Base-by-base conservation (phyloP, 1,140 invertebrate genomes). In the Lamellibrachia luymesi region DNA sequence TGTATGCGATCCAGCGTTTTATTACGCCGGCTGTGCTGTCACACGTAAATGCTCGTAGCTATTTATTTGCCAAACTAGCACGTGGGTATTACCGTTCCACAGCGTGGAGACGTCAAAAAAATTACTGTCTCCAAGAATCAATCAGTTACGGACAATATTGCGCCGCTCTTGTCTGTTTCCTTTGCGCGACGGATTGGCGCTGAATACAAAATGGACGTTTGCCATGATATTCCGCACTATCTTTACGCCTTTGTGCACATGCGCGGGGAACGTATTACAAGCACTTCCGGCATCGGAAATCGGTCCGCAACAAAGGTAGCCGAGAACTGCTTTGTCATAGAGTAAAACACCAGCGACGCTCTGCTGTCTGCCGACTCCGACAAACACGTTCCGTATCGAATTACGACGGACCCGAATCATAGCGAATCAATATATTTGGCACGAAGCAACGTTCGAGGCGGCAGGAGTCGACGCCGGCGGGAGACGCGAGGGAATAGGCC, bases 371-470 rank as follows among this genome's bases (percentile, higher is more conserved):
- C 4, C 64, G 64, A 80, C 64, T 80, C 2, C 13, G 25, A 17
- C 64, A 2, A 22, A 80, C 64, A 80, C 64, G 25, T 80, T 22
- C 25, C 64, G 4, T 80, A 80, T 80, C 25, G 64, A 80, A 80
- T 80, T 80, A 22, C 64, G 64, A 22, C 13, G 13, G 64, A 80
- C 13, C 64, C 64, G 64, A 80, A 80, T 80, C 64, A 80, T 80
- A 22, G 64, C 64, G 64, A 80, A 80, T 80, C 64, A 80, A 80
- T 80, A 80, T 80, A 80, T 80, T 80, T 80, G 64, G 64, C 64
- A 80, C 64, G 64, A 80, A 80, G 64, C 64, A 80, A 22, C 64
- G 7, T 80, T 80, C 64, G 64, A 8, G 64, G 64, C 64, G 25
- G 64, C 8, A 22, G 2, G 64, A 22, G 64, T 80, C 64, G 64